Conservation (phyloP, 2,888 invertebrate species). For the Dynastes hyllus region DNA sequence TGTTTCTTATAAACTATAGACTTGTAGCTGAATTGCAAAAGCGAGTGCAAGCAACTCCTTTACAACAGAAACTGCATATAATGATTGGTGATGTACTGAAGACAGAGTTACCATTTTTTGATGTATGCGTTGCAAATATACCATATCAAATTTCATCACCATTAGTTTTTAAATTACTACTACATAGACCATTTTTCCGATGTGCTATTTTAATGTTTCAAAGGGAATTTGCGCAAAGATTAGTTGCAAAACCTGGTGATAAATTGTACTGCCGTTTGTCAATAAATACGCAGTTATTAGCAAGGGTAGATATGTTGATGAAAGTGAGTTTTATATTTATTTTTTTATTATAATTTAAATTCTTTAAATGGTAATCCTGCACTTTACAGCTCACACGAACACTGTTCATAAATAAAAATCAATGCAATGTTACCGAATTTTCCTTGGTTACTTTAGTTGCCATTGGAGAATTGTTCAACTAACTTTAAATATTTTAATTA, state of each 20-base stretch:
- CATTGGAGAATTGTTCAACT: no score
- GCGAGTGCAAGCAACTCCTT: conserved; percentile 91
- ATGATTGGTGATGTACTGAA: conserved; percentile 96
- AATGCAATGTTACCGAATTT: no score
- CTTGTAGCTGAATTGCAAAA: conserved; percentile 98
- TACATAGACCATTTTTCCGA: conserved; percentile 88
- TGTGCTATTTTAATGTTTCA: conserved; percentile 99
- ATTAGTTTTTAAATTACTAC: conserved; percentile 93
- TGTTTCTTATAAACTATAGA: conserved; percentile 64
- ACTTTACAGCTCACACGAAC: no score
- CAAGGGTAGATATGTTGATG: conserved; percentile 96
- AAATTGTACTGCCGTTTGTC: conserved; percentile 97
- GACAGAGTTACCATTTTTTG: conserved; percentile 95
- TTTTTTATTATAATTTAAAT: conserved; percentile 9
- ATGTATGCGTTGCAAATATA: conserved; percentile 98
- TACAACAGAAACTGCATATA: conserved; percentile 93
- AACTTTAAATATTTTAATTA: no score
- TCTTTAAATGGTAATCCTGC: not conserved
- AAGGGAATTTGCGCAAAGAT: conserved; percentile 96
- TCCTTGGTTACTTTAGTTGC: no score
- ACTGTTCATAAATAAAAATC: no score
- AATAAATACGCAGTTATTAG: conserved; percentile 95
- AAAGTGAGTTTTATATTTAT: conserved; percentile 76
- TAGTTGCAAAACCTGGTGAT: conserved; percentile 97
- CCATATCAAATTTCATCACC: conserved; percentile 99